A percentile compares a stretch with the other conserved stretches of the same genome.
These are phyloP conservation scores for Pseudorectes ferrugineus DNA, from an alignment of 2,113 vertebrate genomes.

Conservation along the genomic window DNA sequence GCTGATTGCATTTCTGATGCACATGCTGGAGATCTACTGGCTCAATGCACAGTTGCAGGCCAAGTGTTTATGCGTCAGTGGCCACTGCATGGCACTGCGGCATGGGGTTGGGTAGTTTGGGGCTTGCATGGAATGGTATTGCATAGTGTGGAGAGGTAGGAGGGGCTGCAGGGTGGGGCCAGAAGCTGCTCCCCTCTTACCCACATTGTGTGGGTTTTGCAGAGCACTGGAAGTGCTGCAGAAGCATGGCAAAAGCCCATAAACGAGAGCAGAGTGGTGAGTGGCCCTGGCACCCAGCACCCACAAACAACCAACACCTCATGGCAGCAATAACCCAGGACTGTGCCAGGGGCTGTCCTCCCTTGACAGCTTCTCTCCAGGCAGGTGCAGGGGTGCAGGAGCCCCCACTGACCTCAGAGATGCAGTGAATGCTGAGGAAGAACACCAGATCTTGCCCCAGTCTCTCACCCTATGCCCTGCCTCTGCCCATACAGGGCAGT, in stretches of 20 bases:
- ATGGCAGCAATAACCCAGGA: background rate
- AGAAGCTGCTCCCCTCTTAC: background rate
- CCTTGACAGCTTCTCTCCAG: background rate
- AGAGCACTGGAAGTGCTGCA: background rate
- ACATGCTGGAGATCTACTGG: too few relatives aligned
- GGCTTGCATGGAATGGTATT: background rate
- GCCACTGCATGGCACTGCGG: rapidly evolving
- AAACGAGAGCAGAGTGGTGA: background rate
- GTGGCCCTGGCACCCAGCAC: background rate
- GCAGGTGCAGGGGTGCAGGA: background rate
- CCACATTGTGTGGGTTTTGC: background rate
- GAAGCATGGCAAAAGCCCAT: background rate
- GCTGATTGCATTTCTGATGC: background rate
- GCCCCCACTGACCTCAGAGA: too few relatives aligned
- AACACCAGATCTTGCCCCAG: background rate
- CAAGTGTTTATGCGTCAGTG: rapidly evolving
- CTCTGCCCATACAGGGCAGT: too few relatives aligned
- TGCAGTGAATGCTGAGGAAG: background rate
- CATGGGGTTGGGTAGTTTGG: rapidly evolving
- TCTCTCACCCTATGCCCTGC: background rate
- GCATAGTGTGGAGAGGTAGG: rapidly evolving
- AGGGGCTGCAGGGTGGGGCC: background rate
- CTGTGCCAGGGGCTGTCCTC: background rate
- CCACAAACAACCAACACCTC: background rate
- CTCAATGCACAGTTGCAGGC: background rate